These are phyloP conservation scores for Crioceris asparagi DNA, from an alignment of 2,888 invertebrate genomes.

Conservation along the genomic window DNA sequence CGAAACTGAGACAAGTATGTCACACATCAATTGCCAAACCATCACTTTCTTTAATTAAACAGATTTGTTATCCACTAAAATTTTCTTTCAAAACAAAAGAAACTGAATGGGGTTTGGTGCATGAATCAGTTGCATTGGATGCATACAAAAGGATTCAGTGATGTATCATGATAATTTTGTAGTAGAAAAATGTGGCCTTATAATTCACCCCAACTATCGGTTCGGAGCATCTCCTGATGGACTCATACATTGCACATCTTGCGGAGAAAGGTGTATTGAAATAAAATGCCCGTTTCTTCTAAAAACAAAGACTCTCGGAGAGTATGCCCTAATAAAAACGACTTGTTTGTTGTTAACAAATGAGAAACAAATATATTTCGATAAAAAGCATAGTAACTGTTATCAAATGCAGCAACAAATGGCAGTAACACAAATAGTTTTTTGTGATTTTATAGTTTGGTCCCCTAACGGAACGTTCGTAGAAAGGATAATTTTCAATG, in stretches of 20 bases:
- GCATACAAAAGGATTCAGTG: conserved; percentile 1
- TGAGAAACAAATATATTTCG: not conserved
- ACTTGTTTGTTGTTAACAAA: not conserved
- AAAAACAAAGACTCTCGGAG: not conserved
- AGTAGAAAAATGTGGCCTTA: conserved; percentile 6
- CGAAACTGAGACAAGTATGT: conserved; percentile 7
- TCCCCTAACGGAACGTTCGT: conserved; percentile 5
- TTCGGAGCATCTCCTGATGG: conserved; percentile 6
- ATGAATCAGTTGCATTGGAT: conserved; percentile 8
- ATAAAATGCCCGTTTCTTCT: conserved; percentile 8
- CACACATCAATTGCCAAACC: conserved; percentile 4
- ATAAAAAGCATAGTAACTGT: conserved; percentile 1
- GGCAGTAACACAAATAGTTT: conserved; percentile 4
- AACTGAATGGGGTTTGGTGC: conserved; percentile 4
- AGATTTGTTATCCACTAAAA: conserved; percentile 5
- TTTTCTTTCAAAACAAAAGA: conserved; percentile 2
- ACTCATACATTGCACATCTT: conserved; percentile 6
- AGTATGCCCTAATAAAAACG: not conserved
- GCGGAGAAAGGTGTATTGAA: conserved; percentile 6
- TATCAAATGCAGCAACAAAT: conserved; percentile 8
- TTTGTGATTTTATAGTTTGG: conserved; percentile 15
- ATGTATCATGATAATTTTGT: conserved; percentile 5
- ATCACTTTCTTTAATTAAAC: conserved; percentile 4
- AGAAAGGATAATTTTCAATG: conserved; percentile 10
- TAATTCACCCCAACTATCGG: conserved; percentile 4